Conservation (phyloP, 1,140 invertebrate species). For the Philopotamus ludificatus region DNA sequence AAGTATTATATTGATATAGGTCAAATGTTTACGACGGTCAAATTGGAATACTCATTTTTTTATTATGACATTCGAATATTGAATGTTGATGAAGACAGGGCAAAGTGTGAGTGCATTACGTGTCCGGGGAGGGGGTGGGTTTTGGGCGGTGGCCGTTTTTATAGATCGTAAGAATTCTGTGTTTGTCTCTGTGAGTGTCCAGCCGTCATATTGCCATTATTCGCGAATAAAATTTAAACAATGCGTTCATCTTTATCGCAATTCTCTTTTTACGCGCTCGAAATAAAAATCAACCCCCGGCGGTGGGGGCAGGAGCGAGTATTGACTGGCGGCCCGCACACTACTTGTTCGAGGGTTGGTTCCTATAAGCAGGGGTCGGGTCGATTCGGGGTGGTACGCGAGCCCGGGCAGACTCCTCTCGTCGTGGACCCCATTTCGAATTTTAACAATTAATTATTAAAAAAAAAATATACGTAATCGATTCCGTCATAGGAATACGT, state of each 20-base stretch:
- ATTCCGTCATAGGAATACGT: too few relatives aligned
- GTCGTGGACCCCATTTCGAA: constrained; percentile 3
- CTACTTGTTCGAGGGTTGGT: constrained; percentile 29
- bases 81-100: not conserved
- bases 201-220: constrained; percentile 38
- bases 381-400: constrained; percentile 33
- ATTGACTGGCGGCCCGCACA: constrained; percentile 37
- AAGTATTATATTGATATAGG: not conserved
- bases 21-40: not conserved
- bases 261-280: constrained; percentile 33
- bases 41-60: too few relatives aligned
- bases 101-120: not conserved
- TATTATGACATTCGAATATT: not conserved
- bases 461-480: too few relatives aligned
- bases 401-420: constrained; percentile 28
- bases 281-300: constrained; percentile 40
- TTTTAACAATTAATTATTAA: constrained; percentile 5
- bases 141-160: not conserved
- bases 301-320: constrained; percentile 20
- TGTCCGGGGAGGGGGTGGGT: not conserved
- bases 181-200: constrained; percentile 17
- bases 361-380: constrained; percentile 22
- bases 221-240: constrained; percentile 41
- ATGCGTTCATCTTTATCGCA: constrained; percentile 39
- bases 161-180: constrained; percentile 5